Base-by-base conservation (phyloP, 2,888 invertebrate species). In the Metallyticus violacea region DNA sequence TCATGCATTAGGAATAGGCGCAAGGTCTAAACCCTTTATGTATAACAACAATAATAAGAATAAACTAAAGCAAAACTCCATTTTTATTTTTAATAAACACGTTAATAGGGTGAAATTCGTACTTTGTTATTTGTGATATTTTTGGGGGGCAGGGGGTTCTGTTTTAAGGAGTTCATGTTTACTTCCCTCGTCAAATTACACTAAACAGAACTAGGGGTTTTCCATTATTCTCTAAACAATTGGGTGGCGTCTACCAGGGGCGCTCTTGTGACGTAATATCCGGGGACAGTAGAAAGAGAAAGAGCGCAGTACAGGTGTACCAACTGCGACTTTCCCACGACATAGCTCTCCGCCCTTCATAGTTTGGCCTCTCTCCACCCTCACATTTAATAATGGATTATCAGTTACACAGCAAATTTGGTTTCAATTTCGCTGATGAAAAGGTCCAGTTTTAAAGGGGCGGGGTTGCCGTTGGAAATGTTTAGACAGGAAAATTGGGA, bases 341-440 rank as follows among this genome's bases (percentile, higher is more conserved):
- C 40, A 62, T 62, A 9, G 40, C 6, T 62, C 15, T 22, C 6
- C 40, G 40, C 40, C 40, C 40, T 62, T 62, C 40, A 62, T 62
- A 15, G 40, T 22, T 62, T 62, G 40, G 22, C 40, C n/a, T n/a
- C n/a, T n/a, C n/a, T n/a, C 40, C 40, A n/a, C 81, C 40, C 40
- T 30, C 30, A 26, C 40, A 81, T 9, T 81, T 26, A 81, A 81
- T 81, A 81, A 81, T 26, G 25, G 29, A 81, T 81, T 81, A 81
- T 40, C 81, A 29, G n/a, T 80, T 81, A 81, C 81, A 29, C 81
- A n/a, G 81, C 81, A 81, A 81, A 81, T 81, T 81, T 81, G 81
- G 40, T 30, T 81, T 81, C 40, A 30, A 40, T 81, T 81, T 81
- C 30, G n/a, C 15, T n/a, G 81, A 40, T 81, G 81, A 81, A 81